A percentile compares a stretch with the other conserved stretches of the same genome.
phyloP scores from a whole-genome alignment of 1,140 invertebrate species.

The Drosophila prosaltans region DNA sequence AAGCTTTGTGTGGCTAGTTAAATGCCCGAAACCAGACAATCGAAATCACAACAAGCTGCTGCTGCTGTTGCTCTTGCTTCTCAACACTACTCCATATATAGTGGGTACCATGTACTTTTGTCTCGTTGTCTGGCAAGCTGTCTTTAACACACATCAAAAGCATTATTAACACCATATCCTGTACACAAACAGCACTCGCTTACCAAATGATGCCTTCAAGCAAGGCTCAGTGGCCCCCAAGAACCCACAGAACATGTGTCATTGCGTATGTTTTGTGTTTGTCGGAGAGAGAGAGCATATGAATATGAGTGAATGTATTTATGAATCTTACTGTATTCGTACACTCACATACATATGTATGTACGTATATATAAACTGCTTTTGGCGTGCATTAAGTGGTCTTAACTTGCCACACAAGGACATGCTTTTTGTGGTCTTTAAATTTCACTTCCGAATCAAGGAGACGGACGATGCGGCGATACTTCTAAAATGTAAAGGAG shows the following conservation, averaged over 20 bases:
- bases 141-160: slow-evolving; percentile 79
- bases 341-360: slow-evolving; percentile 9
- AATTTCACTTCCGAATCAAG: slow-evolving; percentile 42
- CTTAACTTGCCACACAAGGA: slow-evolving; percentile 72
- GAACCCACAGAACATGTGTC: slow-evolving; percentile 74
- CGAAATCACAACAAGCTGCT: background rate
- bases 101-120: slow-evolving; percentile 44
- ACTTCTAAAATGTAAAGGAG: background rate
- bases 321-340: slow-evolving; percentile 55
- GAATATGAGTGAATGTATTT: slow-evolving; percentile 50
- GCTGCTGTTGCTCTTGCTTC: background rate
- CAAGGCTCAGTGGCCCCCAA: slow-evolving; percentile 52
- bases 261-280: slow-evolving; percentile 29
- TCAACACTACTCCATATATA: background rate
- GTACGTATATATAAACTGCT: slow-evolving; percentile 59
- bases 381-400: slow-evolving; percentile 80
- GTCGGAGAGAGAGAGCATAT: background rate
- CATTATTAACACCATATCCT: slow-evolving; percentile 74
- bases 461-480: background rate
- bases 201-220: slow-evolving; percentile 70
- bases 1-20: slow-evolving; percentile 6
- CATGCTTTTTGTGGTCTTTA: slow-evolving; percentile 75
- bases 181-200: slow-evolving; percentile 51
- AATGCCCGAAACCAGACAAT: slow-evolving; percentile 4
- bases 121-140: slow-evolving; percentile 62